phyloP scores from a whole-genome alignment of 2,113 vertebrate species.

The Garra rufa region DNA sequence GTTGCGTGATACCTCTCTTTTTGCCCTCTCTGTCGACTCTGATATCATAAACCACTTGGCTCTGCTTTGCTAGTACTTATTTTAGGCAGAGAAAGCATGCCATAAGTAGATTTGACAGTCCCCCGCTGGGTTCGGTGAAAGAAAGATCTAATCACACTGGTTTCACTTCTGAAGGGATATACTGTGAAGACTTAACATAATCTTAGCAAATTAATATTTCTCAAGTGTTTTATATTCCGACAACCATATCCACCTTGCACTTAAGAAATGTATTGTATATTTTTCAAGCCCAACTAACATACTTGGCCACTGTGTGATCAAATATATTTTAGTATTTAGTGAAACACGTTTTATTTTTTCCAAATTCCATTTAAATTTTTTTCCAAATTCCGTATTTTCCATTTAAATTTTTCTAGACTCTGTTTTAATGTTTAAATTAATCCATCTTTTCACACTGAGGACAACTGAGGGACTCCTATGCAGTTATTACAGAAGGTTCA shows the following conservation, averaged over 20 bases:
- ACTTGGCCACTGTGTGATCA: neutral
- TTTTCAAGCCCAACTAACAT: neutral
- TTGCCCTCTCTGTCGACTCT: conserved; percentile 10
- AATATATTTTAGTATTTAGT: neutral
- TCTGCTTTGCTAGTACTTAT: conserved; percentile 45
- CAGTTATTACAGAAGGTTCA: too few relatives aligned
- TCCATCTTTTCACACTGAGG: too few relatives aligned
- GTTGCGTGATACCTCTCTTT: neutral
- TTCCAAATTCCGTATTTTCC: too few relatives aligned
- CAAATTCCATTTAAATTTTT: too few relatives aligned
- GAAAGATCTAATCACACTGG: conserved; percentile 55
- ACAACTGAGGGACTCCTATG: too few relatives aligned
- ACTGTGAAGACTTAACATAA: conserved; percentile 22
- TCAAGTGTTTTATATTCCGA: neutral
- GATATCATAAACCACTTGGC: conserved; percentile 36
- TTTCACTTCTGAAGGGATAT: conserved; percentile 35
- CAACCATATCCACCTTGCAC: neutral
- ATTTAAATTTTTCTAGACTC: too few relatives aligned
- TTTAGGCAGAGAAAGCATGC: conserved; percentile 42
- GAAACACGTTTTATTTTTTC: too few relatives aligned
- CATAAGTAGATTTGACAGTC: conserved; percentile 57
- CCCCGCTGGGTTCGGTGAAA: conserved; percentile 50
- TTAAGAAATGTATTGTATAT: neutral
- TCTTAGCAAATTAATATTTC: conserved; percentile 11
- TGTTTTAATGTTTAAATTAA: too few relatives aligned